Conservation (phyloP, 2,888 invertebrate genomes). For the Cerceris rybyensis region DNA sequence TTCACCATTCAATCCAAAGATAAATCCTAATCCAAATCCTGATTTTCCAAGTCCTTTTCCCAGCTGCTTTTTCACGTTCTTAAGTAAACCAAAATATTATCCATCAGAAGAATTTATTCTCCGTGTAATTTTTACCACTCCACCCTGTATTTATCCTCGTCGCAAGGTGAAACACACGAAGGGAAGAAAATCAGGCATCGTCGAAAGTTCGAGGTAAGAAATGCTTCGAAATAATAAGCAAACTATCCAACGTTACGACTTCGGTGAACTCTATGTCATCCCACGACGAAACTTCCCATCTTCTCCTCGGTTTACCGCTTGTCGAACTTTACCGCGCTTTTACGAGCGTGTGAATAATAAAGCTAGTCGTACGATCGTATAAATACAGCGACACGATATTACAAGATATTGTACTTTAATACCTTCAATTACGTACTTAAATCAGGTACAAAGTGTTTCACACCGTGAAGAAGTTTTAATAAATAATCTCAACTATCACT, state of each 20-base stretch:
- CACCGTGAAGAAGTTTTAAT: no score
- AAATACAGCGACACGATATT: conserved; percentile 35
- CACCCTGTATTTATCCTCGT: no score
- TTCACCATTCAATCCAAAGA: no score
- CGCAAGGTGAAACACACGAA: no score
- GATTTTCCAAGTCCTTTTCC: no score
- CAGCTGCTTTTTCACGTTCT: no score
- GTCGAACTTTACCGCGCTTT: conserved; percentile 48
- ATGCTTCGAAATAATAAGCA: conserved; percentile 12
- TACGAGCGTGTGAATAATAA: conserved; percentile 40
- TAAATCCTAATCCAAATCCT: no score
- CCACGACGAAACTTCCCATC: conserved; percentile 18
- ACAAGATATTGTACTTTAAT: conserved; percentile 13
- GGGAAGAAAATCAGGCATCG: not conserved
- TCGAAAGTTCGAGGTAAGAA: conserved; percentile 5
- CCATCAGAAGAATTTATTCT: no score
- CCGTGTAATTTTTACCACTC: no score
- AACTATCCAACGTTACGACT: conserved; percentile 30
- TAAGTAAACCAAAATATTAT: no score
- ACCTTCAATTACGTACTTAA: not conserved
- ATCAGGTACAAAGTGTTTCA: no score
- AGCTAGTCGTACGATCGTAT: not conserved
- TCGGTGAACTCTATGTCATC: conserved; percentile 23
- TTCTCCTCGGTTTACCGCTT: conserved; percentile 21
- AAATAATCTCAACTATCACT: no score